Base-by-base conservation (phyloP, 2,888 invertebrate species). In the Nomada lathburiana region DNA sequence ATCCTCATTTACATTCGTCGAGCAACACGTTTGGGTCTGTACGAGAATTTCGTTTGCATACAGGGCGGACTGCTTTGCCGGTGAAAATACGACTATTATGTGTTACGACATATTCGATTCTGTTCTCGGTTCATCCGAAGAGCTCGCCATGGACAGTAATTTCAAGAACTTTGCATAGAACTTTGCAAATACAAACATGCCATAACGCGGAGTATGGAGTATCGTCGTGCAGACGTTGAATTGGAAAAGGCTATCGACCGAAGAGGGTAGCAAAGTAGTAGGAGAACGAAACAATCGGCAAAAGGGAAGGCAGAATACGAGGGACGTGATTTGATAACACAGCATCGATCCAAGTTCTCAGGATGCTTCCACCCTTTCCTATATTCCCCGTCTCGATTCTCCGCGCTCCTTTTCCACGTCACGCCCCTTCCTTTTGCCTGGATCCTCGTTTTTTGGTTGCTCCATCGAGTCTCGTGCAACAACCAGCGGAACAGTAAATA, bases 321-420 rank as follows among this genome's bases (percentile, higher is more conserved):
- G 85, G 85, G 79, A 85, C 80, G 89, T 80, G 89, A 88, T 90
- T 90, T 85, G 90, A 86, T 86, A 89, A 90, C 89, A 87, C 88
- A 80, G 89, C 88, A 89, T 89, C 86, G 88, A 91, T 90, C 90
- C 88, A 82, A 78, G 80, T 84, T 88, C 89, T 84, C 80, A 78
- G 85, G 82, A 90, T 88, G 83, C 82, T 82, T 83, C 86, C 76
- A 73, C 75, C 87, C 83, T 84, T 78, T 85, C 86, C 83, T 80
- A 83, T 86, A 82, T 80, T 70, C 81, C 65, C 23, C 62, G 68
- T 84, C 64, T 62, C 73, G 59, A 59, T 52, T 55, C 53, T 26
- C 60, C 50, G 16, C 64, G 68, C 70, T 23, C 65, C 60, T 60
- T 69, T 63, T 59, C 65, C 83, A 59, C 79, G 69, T 82, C 79